A percentile compares a stretch with the other conserved stretches of the same genome.
phyloP scores from a whole-genome alignment of 2,888 invertebrate genomes.

The Sinodicranocentrus sp. region DNA sequence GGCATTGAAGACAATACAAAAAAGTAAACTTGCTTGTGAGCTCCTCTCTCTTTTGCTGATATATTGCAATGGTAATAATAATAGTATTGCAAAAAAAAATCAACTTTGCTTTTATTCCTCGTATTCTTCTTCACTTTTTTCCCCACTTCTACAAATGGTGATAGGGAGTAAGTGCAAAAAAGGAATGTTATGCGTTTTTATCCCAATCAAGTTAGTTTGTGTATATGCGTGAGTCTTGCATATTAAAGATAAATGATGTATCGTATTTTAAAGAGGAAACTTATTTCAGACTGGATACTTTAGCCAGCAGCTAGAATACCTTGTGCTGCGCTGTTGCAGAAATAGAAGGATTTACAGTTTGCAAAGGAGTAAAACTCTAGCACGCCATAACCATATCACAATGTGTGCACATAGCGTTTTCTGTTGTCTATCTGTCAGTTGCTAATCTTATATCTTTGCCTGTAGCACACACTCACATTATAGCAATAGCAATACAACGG shows the following conservation, averaged over 20 bases:
- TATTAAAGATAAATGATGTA: constrained; percentile 38
- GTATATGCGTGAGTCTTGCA: constrained; percentile 57
- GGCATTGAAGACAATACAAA: constrained; percentile 15
- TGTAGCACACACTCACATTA: neutral
- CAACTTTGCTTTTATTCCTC: neutral
- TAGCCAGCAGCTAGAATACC: constrained; percentile 8
- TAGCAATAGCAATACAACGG: neutral
- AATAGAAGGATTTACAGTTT: constrained; percentile 21
- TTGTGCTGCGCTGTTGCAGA: constrained; percentile 18
- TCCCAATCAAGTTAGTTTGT: constrained; percentile 1
- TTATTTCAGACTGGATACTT: constrained; percentile 45
- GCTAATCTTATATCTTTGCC: constrained; percentile 7
- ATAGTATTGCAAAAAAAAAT: constrained; percentile 34
- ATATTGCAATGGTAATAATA: constrained; percentile 39
- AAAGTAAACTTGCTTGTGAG: constrained; percentile 38
- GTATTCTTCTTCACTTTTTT: constrained; percentile 32
- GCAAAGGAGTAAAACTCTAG: constrained; percentile 4
- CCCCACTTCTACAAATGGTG: constrained; percentile 1
- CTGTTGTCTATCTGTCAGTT: constrained; percentile 34
- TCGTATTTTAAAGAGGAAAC: neutral
- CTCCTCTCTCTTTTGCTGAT: constrained; percentile 24
- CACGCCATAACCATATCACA: neutral
- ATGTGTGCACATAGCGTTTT: constrained; percentile 9
- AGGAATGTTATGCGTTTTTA: neutral
- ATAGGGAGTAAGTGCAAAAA: constrained; percentile 16